Evolutionary conservation across 2,888 invertebrate genomes (phyloP).

Genomic region (Lasius platythorax): DNA sequence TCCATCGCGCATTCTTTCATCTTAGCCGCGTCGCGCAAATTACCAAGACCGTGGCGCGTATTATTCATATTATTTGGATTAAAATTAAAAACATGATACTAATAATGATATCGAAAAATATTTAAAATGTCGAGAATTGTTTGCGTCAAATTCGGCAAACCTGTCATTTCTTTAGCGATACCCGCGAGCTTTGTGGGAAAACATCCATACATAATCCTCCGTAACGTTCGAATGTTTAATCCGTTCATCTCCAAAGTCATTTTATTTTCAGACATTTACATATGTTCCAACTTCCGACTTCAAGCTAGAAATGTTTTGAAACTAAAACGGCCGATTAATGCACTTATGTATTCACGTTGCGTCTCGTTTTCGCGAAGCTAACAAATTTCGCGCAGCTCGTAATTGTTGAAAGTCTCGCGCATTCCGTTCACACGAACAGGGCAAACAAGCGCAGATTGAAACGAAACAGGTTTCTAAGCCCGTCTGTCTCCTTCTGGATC

Average conservation of each 20-base stretch:
- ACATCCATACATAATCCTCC: background rate
- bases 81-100: background rate
- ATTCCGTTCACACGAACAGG: background rate
- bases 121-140: background rate
- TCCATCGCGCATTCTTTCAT: conserved; percentile 39
- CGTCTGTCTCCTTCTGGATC: background rate
- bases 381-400: background rate
- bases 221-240: background rate
- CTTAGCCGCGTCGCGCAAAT: conserved; percentile 21
- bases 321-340: background rate
- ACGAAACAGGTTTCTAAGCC: conserved; percentile 7
- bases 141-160: background rate
- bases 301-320: background rate
- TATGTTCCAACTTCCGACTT: background rate
- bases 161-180: background rate
- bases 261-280: background rate
- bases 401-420: background rate
- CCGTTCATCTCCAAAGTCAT: background rate
- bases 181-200: background rate
- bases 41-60: background rate
- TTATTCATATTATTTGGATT: background rate
- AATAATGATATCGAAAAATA: background rate
- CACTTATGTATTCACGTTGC: background rate
- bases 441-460: conserved; percentile 13
- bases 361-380: background rate